Evolutionary conservation across 1,140 invertebrate genomes (phyloP), one percentile per base, ranked within the genome.

Genomic region (Drosophila willistoni): DNA sequence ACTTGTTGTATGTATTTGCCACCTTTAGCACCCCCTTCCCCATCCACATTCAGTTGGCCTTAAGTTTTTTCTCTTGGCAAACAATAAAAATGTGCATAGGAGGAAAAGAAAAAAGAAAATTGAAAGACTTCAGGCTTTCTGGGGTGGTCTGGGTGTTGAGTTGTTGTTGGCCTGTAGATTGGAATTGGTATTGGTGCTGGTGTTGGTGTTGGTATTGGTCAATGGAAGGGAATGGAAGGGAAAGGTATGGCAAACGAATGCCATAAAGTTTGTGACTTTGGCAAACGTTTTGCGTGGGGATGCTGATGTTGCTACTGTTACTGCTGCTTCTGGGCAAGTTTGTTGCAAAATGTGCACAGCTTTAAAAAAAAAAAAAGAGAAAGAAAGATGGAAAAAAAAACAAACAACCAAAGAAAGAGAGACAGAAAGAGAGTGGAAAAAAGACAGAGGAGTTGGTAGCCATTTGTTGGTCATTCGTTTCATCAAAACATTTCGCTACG

Each of bases 401-500:
- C 29, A 29, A 29, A 29, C 29, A 29, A 7, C 29, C 29, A 57
- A 36, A 47, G 44, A n/a, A 69, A 64, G 73, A 60, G 51, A 64
- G 39, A 61, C 64, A 5, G 29, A 61, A 67, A 68, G 71, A 54
- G 13, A 17, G 68, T 73, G 66, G 17, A 34, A 57, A 57, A 62
- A 34, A 42, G 42, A 14, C 44, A 19, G 33, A 7, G 34, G 62
- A 75, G 25, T 33, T 61, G 54, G 72, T 72, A 64, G 41, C 64
- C 41, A 64, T 19, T 47, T 39, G 39, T 44, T 65, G 22, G 62
- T 39, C 60, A 70, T 81, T 75, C 77, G 78, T 66, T 81, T 82
- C 83, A 78, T 87, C 83, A 87, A 77, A 81, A 76, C 79, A 77
- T 79, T 86, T 79, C 75, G 76, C 80, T 78, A 75, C 71, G 79